These are phyloP conservation scores for Heliconius aoede DNA, from an alignment of 2,888 invertebrate genomes.

Conservation along the genomic window DNA sequence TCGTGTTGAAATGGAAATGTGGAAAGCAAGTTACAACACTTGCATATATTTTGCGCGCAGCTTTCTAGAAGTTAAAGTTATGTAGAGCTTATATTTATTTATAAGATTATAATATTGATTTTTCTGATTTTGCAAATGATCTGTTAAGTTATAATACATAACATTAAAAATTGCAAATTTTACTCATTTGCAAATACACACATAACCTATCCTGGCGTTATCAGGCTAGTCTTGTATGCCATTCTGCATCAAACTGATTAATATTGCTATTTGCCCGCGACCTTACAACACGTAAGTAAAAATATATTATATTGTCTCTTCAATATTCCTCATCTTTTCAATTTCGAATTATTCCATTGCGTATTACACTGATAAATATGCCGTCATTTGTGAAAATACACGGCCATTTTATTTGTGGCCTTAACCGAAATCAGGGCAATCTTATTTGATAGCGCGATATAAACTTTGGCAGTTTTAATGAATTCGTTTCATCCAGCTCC, in stretches of 20 bases:
- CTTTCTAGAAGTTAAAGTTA: constrained; percentile 14
- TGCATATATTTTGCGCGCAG: constrained; percentile 10
- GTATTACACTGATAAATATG: not conserved
- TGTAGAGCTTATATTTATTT: constrained; percentile 14
- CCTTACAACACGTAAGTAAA: not conserved
- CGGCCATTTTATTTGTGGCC: constrained; percentile 12
- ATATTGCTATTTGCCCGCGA: not conserved
- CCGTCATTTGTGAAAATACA: constrained; percentile 1
- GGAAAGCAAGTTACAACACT: constrained; percentile 30
- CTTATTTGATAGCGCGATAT: constrained; percentile 13
- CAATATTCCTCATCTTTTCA: not conserved
- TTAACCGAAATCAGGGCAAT: constrained; percentile 25
- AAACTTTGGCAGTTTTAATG: constrained; percentile 27
- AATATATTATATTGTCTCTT: not conserved
- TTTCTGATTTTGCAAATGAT: not conserved
- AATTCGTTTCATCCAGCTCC: constrained; percentile 29
- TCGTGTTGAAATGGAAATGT: constrained; percentile 27
- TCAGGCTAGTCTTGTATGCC: no score
- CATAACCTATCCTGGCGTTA: no score
- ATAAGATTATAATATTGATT: not conserved
- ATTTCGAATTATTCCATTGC: not conserved
- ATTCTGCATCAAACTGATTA: no score
- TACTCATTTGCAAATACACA: no score
- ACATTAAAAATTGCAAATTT: no score
- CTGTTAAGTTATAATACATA: not conserved